Evolutionary conservation across 2,797 vertebrate species (phyloP), one percentile per base, ranked within the genome.

Genomic region (Adrianichthys oophorus): DNA sequence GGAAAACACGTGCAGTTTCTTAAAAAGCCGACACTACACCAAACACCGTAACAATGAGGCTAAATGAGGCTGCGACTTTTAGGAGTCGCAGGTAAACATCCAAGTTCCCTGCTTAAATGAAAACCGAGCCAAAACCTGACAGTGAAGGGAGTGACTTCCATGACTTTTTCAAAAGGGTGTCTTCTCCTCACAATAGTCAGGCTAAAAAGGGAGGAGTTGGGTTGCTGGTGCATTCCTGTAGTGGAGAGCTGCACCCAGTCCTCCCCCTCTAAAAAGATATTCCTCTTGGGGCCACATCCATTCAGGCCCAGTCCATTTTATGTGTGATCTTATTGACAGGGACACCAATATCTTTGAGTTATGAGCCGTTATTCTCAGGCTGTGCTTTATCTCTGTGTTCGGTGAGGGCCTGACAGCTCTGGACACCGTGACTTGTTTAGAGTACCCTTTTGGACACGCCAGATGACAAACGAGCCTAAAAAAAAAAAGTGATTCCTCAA

Each of bases 151-250:
- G 32, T 32, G 32, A 32, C 29, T 32, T 32, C 7, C 29, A 12
- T 51, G 48, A 81, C 78, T 85, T 83, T 86, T 65, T 84, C 72
- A 87, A 90, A 85, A 84, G 80, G 78, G 89, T 89, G 91, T 84
- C 79, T 79, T 74, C 68, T 66, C 21, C 74, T 84, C 65, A 91
- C 85, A 91, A 91, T 88, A 58, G 78, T 64, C 56, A 56, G 49
- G 46, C 41, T 46, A 46, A 17, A 18, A 48, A 37, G 7, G 59
- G 45, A 44, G 56, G 32, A 49, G 70, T 40, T 55, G 66, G 61
- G 55, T 57, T 32, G 32, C 55, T 15, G 41, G 71, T 65, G 62
- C 87, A 89, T 91, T 89, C 81, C 81, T 85, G 55, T 86, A 69
- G 76, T 75, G 53, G 43, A 72, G 56, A 56, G 68, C 79, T 50